A percentile compares a stretch with the other conserved stretches of the same genome.
phyloP scores from a whole-genome alignment of 2,888 invertebrate genomes.

The Meganola albula region DNA sequence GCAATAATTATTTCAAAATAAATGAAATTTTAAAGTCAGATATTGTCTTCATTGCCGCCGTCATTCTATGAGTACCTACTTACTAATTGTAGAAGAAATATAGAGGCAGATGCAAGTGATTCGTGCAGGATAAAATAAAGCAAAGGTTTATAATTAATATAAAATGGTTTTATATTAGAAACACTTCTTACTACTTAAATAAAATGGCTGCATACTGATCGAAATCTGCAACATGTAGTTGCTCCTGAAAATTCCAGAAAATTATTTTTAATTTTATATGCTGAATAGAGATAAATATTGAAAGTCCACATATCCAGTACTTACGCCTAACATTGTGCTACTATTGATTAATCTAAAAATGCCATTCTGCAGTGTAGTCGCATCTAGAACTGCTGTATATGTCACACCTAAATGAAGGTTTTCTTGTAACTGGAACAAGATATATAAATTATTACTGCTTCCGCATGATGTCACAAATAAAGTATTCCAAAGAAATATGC shows the following conservation, averaged over 20 bases:
- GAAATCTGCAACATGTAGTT: slow-evolving; percentile 82
- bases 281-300: slow-evolving; percentile 7
- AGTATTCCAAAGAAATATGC: too few species aligned
- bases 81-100: slow-evolving; percentile 3
- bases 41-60: slow-evolving; percentile 17
- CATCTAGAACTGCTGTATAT: slow-evolving; percentile 83
- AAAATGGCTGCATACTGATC: slow-evolving; percentile 75
- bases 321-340: slow-evolving; percentile 82
- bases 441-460: too few species aligned
- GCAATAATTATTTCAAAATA: slow-evolving; percentile 57
- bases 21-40: slow-evolving; percentile 59
- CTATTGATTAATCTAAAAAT: slow-evolving; percentile 81
- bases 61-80: too few species aligned
- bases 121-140: too few species aligned
- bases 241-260: slow-evolving; percentile 79
- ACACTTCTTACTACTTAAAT: slow-evolving; percentile 27
- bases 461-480: too few species aligned
- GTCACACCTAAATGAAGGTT: slow-evolving; percentile 80
- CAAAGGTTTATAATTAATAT: background rate
- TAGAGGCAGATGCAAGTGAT: background rate
- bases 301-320: background rate
- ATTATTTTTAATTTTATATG: slow-evolving; percentile 1
- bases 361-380: slow-evolving; percentile 83
- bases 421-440: slow-evolving; percentile 46
- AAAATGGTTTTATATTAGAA: background rate